Base-by-base conservation (phyloP, 2,888 invertebrate species). In the Eurois occulta region DNA sequence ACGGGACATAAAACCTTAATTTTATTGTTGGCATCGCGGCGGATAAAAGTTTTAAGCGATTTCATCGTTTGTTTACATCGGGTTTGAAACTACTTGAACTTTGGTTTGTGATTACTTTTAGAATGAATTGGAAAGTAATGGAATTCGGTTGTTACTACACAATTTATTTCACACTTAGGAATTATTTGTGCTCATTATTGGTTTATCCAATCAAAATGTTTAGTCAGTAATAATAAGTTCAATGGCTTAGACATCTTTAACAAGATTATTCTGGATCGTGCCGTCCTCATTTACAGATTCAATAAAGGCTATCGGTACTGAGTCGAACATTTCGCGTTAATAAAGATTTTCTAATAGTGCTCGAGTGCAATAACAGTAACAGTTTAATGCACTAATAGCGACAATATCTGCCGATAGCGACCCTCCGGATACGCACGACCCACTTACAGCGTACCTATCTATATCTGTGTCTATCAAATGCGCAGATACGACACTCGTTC, bases 341-440 rank as follows among this genome's bases (percentile, higher is more conserved):
- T 85, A 86, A 83, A 86, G 85, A 78, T 88, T 89, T 89, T 86
- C 88, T 86, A 80, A 83, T 78, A 80, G 77, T 58, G 58, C 72
- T 77, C 77, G 76, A 85, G 77, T 83, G 85, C 83, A 86, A 87
- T 91, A 89, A 89, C 80, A 89, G 83, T 86, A 86, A 85, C 88
- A 91, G 89, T 92, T 91, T 90, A 92, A 92, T 92, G 92, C 93
- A 92, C 88, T 93, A 94, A 93, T 91, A 90, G 90, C 87, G 89
- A 90, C 91, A 88, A 88, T 92, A 90, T 90, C 87, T 88, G 85
- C 89, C 88, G 92, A 94, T 93, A 93, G 91, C 90, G 89, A 89
- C 92, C 91, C 93, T 94, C 94, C 95, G 94, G 95, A 95, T 93
- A 95, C 93, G 92, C 92, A 91, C 93, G 95, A 94, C 95, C 96